Evolutionary conservation across 1,140 invertebrate genomes (phyloP).

Genomic region (Delia radicum): DNA sequence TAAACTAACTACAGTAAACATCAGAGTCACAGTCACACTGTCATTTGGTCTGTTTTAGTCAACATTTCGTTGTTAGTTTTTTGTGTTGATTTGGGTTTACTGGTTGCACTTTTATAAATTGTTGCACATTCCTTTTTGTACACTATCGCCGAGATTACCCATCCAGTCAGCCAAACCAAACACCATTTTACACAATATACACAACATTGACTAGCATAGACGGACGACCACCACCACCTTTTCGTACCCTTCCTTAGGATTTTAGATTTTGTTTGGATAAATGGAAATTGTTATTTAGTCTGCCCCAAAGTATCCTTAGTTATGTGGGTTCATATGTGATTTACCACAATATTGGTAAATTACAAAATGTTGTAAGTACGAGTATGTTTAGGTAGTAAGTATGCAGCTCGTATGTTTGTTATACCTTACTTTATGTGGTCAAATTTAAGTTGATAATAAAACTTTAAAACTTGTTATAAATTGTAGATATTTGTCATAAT

Average conservation of each 20-base stretch:
- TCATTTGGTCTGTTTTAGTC: neutral
- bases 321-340: neutral
- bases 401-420: neutral
- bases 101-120: constrained; percentile 1
- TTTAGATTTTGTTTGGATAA: neutral
- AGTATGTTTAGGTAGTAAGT: neutral
- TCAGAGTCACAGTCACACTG: neutral
- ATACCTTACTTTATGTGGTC: too few species aligned
- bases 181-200: too few species aligned
- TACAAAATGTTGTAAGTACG: neutral
- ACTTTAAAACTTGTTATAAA: too few species aligned
- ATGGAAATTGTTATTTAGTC: neutral
- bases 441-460: too few species aligned
- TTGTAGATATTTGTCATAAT: too few species aligned
- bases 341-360: constrained; percentile 4
- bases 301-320: neutral
- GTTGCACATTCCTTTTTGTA: neutral
- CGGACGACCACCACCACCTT: neutral
- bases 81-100: neutral
- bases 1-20: neutral
- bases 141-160: too few species aligned
- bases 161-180: too few species aligned
- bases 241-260: neutral
- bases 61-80: neutral
- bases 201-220: too few species aligned